phyloP scores from a whole-genome alignment of 2,113 vertebrate species.

The Trichechus manatus region DNA sequence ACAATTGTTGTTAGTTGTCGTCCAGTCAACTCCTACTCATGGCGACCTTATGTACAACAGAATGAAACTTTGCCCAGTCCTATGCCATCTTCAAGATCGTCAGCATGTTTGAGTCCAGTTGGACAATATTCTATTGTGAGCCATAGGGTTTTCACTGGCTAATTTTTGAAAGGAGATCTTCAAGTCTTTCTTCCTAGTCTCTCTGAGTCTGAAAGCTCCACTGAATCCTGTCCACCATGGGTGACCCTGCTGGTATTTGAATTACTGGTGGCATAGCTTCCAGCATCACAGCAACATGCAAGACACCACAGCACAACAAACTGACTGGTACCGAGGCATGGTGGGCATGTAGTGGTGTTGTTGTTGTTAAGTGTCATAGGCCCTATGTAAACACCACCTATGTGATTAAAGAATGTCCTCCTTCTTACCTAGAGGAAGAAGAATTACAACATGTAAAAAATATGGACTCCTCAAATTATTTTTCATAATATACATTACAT shows the following conservation, averaged over 20 bases:
- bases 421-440: background rate
- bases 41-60: background rate
- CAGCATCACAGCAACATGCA: background rate
- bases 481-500: accelerated
- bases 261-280: background rate
- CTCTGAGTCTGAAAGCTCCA: background rate
- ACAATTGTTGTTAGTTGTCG: too few species aligned
- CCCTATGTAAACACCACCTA: accelerated
- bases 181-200: background rate
- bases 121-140: too few species aligned
- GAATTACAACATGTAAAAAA: background rate
- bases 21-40: background rate
- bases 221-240: background rate
- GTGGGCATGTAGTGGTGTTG: too few species aligned
- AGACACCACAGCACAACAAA: background rate
- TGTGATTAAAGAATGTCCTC: background rate
- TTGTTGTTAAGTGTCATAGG: too few species aligned
- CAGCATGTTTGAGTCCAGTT: too few species aligned
- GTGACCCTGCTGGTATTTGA: background rate
- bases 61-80: background rate
- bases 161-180: background rate
- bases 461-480: background rate
- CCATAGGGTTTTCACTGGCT: background rate
- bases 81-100: background rate
- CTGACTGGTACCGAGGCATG: background rate